Percentiles rank a stretch among this genome's conserved stretches.
Conservation (phyloP, 2,888 invertebrate genomes). For the Dryocosmus kuriphilus region DNA sequence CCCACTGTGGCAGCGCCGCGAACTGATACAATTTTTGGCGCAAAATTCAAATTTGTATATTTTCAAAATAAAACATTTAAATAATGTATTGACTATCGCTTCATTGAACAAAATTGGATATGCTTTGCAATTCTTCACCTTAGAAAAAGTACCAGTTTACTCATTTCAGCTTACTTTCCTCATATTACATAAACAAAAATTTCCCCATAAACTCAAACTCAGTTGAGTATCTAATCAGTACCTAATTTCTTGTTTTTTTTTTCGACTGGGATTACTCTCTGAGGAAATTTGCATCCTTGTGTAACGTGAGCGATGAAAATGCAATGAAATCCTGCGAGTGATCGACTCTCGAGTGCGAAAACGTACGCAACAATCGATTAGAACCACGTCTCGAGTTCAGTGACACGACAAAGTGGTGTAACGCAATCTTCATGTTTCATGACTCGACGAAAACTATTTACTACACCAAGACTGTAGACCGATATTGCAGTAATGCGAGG, state of each 20-base stretch:
- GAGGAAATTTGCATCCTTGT: constrained; percentile 27
- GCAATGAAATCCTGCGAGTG: constrained; percentile 28
- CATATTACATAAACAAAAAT: no score
- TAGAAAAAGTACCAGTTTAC: no score
- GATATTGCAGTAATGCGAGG: constrained; percentile 55
- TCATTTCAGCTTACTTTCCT: no score
- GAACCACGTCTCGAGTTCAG: constrained; percentile 30
- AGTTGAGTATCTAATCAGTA: constrained; percentile 11
- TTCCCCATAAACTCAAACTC: neutral
- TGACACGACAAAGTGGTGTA: constrained; percentile 32
- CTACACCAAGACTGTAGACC: constrained; percentile 38
- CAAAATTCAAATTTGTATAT: no score
- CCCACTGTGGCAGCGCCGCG: no score
- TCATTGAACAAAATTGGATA: no score
- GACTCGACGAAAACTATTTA: constrained; percentile 24
- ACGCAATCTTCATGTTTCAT: constrained; percentile 27
- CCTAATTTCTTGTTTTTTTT: constrained; percentile 32
- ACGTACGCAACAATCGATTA: constrained; percentile 38
- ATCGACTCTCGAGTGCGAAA: constrained; percentile 30
- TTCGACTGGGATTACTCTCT: constrained; percentile 1
- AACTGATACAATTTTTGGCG: no score
- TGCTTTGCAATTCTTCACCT: no score
- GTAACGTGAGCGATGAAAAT: constrained; percentile 25
- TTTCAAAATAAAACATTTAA: no score
- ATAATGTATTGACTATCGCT: no score